Percentiles rank a stretch among this genome's conserved stretches.
phyloP scores from a whole-genome alignment of 2,113 vertebrate genomes.

The Atlantisia rogersi region DNA sequence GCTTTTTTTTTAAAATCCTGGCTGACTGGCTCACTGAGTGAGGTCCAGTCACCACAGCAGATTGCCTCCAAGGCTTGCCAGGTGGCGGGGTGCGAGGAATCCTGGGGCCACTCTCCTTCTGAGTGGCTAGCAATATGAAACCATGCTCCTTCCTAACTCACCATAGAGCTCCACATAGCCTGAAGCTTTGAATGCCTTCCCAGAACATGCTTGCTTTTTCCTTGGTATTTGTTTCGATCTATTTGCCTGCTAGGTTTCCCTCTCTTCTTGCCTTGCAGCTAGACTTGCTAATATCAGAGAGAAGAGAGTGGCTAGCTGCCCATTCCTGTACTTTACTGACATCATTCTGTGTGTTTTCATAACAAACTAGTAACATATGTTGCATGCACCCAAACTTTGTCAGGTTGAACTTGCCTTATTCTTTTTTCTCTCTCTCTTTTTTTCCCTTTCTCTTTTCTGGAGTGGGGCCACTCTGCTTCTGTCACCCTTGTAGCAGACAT shows the following conservation, averaged over 20 bases:
- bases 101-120: not conserved
- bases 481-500: not conserved
- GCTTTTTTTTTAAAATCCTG: not conserved
- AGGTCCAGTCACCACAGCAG: not conserved
- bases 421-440: not conserved
- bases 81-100: rapidly evolving
- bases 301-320: not conserved
- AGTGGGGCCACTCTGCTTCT: not conserved
- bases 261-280: not conserved
- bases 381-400: not conserved
- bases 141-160: not conserved
- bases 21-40: not conserved
- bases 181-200: not conserved
- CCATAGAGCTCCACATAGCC: not conserved
- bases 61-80: not conserved
- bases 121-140: not conserved
- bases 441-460: too few species aligned
- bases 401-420: not conserved
- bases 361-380: not conserved
- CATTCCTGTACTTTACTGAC: not conserved
- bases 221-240: not conserved
- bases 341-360: not conserved
- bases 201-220: not conserved
- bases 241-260: not conserved
- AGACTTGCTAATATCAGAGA: not conserved